Evolutionary conservation across 2,797 vertebrate species (phyloP).

Genomic region (Sciurus carolinensis): DNA sequence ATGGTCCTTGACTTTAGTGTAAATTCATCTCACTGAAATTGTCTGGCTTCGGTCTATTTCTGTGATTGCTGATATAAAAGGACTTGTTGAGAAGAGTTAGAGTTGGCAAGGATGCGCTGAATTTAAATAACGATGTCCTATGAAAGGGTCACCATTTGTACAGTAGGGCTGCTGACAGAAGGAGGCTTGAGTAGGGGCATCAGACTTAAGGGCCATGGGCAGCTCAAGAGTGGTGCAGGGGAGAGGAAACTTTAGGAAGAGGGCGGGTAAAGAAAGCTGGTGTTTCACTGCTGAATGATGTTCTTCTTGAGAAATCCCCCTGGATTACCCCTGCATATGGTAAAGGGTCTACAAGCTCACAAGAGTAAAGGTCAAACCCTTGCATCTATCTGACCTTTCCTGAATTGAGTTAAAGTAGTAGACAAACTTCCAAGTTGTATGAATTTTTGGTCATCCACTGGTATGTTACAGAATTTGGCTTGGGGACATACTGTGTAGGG

Average conservation of each 20-base stretch:
- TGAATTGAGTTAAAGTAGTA: neutral
- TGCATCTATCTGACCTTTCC: neutral
- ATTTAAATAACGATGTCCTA: neutral
- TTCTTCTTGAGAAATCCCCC: conserved; percentile 39
- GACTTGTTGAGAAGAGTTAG: neutral
- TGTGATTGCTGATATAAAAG: neutral
- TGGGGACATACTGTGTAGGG: neutral
- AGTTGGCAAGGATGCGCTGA: neutral
- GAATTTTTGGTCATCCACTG: neutral
- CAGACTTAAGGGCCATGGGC: neutral
- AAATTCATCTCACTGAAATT: conserved; percentile 35
- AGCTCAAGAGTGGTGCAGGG: neutral
- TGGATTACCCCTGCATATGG: neutral
- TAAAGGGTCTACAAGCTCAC: neutral
- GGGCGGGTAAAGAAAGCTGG: neutral
- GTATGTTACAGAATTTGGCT: neutral
- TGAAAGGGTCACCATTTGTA: neutral
- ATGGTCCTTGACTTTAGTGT: neutral
- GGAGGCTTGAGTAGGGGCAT: neutral
- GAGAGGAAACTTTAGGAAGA: neutral
- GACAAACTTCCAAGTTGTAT: neutral
- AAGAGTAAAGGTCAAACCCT: neutral
- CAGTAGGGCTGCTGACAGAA: neutral
- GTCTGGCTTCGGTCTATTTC: neutral
- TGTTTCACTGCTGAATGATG: neutral